Evolutionary conservation across 2,113 vertebrate genomes (phyloP), one percentile per base, ranked within the genome.

Genomic region (Rhynchomys soricoides): DNA sequence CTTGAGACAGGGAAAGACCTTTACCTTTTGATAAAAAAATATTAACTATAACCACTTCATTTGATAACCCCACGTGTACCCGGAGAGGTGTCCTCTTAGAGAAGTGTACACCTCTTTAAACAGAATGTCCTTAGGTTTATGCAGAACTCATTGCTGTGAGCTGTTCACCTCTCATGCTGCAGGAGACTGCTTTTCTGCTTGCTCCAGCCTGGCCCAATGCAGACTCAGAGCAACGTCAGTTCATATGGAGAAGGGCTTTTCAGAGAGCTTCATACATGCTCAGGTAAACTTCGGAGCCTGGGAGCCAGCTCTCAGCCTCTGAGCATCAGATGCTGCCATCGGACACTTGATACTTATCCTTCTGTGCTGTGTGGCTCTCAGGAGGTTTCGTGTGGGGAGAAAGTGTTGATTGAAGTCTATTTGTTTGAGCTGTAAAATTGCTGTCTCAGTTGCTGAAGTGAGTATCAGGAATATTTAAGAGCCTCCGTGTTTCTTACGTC

Each of bases 111-210:
- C 9, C 10, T 15, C n/a, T 79, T 52, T n/a, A 64, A 45, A 26
- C 34, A 24, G 78, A 48, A 22, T 45, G 15, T 50, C 40, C 40
- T 16, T 29, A 21, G 8, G 24, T 81, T n/a, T 29, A 6, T 22
- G 31, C 52, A 62, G 3, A 7, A 24, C 45, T 64, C 31, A 4
- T 1, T 16, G 0, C 31, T 21, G 1, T 1, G 74, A 71, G 21
- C 34, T 15, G 21, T 3, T 0, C 7, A 4, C 11, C 4, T 15
- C 22, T 31, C 22, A 3, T 8, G 0, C 0, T 0, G 3, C 11
- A 29, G 90, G 85, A 57, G 8, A 0, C 21, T 34, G 29, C 48
- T 40, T 34, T 29, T 2, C 8, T 15, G 15, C 37, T 5, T 16
- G n/a, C 10, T 81, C 31, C 10, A 8, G 13, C 50, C 21, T 16